phyloP scores from a whole-genome alignment of 2,113 vertebrate genomes.

The Percina caprodes region DNA sequence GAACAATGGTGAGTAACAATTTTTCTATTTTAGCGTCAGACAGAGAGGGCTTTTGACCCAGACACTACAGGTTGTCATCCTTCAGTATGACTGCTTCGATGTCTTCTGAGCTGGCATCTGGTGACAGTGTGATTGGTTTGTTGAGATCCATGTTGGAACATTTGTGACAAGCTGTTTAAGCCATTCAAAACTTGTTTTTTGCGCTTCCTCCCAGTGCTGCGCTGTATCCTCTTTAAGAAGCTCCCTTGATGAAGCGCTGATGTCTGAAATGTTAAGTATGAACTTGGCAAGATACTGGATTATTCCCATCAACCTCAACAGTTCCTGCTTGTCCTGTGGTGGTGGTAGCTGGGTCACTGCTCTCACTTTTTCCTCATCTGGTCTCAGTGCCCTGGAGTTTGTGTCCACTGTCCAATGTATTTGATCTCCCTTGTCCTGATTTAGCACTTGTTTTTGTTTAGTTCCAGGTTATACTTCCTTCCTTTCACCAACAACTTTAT shows the following conservation, averaged over 20 bases:
- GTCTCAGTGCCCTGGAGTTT: constrained; percentile 1
- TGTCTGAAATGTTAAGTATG: constrained; percentile 8
- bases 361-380: constrained; percentile 17
- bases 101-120: constrained; percentile 13
- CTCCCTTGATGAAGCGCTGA: not conserved
- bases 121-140: not conserved
- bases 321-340: not conserved
- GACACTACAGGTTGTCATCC: not conserved
- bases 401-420: constrained; percentile 4
- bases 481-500: not conserved
- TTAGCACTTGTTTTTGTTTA: constrained; percentile 16
- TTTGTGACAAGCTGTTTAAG: not conserved
- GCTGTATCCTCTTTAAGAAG: no score
- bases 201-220: not conserved
- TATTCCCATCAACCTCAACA: not conserved
- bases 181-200: not conserved
- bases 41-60: not conserved
- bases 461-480: not conserved
- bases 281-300: constrained; percentile 15
- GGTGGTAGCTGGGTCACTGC: not conserved
- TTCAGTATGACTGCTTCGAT: not conserved
- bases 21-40: not conserved
- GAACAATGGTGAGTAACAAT: no score
- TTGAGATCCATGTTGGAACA: not conserved
- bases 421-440: constrained; percentile 5